Percentiles rank a stretch among this genome's conserved stretches.
These are phyloP conservation scores for Oreochromis grahami DNA, from an alignment of 2,797 vertebrate genomes.

Conservation along the genomic window DNA sequence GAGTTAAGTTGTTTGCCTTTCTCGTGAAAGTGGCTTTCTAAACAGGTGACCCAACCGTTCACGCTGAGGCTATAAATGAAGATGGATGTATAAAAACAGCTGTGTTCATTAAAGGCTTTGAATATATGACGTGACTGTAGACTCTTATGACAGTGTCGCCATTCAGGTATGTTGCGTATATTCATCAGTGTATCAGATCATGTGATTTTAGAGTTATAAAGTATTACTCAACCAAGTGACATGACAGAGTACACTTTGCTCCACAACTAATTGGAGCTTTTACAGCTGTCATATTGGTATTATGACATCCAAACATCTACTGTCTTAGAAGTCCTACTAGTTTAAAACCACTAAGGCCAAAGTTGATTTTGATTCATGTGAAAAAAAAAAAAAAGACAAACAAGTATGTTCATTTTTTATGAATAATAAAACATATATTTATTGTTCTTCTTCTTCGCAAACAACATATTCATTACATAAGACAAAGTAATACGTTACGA, in stretches of 20 bases:
- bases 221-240: not conserved
- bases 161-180: not conserved
- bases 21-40: not conserved
- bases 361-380: not conserved
- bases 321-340: not conserved
- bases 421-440: not conserved
- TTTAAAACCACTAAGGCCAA: not conserved
- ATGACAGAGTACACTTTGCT: not conserved
- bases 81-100: not conserved
- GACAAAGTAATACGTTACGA: not conserved
- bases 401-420: not conserved
- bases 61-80: not conserved
- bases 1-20: not conserved
- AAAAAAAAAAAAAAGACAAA: not conserved
- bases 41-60: not conserved
- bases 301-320: not conserved
- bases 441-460: accelerated
- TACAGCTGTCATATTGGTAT: not conserved
- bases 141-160: not conserved
- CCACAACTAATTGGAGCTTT: not conserved
- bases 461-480: not conserved
- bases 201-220: not conserved
- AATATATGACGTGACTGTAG: not conserved
- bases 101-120: not conserved
- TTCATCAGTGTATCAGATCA: not conserved